phyloP scores from a whole-genome alignment of 2,797 vertebrate genomes.

The Gallinago nigripennis region DNA sequence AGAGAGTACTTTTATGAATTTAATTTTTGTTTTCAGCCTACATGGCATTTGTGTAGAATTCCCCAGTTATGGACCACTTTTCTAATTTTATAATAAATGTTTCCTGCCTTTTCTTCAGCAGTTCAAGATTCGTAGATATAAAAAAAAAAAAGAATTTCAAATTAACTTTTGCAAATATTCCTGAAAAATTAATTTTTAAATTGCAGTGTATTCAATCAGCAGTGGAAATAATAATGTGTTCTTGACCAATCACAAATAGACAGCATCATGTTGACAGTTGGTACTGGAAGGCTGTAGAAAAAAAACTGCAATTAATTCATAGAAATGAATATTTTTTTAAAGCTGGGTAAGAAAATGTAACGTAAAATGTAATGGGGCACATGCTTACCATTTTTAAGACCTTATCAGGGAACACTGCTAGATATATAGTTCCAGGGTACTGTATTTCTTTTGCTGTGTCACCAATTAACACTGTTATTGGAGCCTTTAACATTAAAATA shows the following conservation, averaged over 20 bases:
- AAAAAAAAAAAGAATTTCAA: neutral
- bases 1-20: neutral
- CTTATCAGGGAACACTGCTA: neutral
- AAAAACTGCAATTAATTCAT: neutral
- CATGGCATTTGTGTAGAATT: neutral
- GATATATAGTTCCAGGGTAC: neutral
- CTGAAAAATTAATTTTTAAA: neutral
- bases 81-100: neutral
- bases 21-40: neutral
- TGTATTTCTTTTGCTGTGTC: neutral
- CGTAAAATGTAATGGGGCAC: neutral
- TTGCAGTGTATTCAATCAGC: neutral
- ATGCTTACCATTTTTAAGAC: neutral
- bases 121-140: neutral
- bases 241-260: neutral
- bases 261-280: neutral
- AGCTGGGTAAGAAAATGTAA: neutral
- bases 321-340: neutral
- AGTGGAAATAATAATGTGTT: neutral
- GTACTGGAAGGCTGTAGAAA: neutral
- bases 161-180: neutral
- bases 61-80: neutral
- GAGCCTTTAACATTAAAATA: neutral
- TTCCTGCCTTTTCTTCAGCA: neutral
- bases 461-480: neutral